A percentile compares a stretch with the other conserved stretches of the same genome.
Evolutionary conservation across 2,113 vertebrate species (phyloP).

Genomic region (Callithrix jacchus): DNA sequence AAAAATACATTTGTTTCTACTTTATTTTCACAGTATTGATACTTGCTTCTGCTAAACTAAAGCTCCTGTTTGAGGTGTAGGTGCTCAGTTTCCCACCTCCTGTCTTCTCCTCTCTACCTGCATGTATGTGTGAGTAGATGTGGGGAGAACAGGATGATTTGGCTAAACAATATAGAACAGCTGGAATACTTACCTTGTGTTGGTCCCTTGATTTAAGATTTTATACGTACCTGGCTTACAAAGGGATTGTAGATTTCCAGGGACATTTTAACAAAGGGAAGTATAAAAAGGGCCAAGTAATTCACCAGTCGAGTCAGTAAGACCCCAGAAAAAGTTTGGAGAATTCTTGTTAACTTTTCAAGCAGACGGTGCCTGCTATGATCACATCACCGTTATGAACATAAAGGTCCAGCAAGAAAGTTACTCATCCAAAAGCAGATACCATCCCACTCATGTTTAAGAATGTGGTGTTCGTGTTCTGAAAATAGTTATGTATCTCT

Average conservation of each 20-base stretch:
- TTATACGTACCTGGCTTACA: background rate
- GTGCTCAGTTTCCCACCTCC: background rate
- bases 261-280: slow-evolving; percentile 14
- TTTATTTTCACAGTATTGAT: background rate
- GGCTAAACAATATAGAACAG: background rate
- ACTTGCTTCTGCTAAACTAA: background rate
- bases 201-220: slow-evolving; percentile 29
- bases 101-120: background rate
- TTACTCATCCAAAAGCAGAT: slow-evolving; percentile 28
- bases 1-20: background rate
- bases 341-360: background rate
- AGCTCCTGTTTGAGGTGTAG: background rate
- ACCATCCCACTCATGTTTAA: background rate
- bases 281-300: slow-evolving; percentile 8
- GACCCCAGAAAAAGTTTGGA: background rate
- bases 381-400: background rate
- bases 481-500: background rate
- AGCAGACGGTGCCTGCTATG: background rate
- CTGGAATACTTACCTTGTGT: slow-evolving; percentile 25
- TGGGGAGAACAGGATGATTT: background rate
- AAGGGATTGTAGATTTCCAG: background rate
- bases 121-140: background rate
- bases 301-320: background rate
- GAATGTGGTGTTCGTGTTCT: background rate
- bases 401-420: slow-evolving; percentile 2